Evolutionary conservation across 2,113 vertebrate genomes (phyloP).

Genomic region (Mormyrus lacerda): DNA sequence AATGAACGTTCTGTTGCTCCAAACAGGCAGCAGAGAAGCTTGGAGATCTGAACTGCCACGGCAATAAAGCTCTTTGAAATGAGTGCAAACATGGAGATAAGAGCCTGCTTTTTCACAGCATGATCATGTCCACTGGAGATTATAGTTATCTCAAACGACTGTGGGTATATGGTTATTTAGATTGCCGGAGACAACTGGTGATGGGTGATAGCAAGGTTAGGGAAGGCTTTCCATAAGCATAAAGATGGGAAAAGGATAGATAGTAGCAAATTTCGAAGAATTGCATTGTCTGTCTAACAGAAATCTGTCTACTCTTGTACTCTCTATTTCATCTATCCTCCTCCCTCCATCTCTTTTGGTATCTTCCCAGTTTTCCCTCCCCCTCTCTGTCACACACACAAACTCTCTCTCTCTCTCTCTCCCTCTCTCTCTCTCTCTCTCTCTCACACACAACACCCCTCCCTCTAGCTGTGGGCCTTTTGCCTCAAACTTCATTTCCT

Average conservation of each 20-base stretch:
- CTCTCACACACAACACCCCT: slow-evolving; percentile 10
- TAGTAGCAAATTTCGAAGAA: neutral
- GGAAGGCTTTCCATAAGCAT: neutral
- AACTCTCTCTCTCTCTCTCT: slow-evolving; percentile 22
- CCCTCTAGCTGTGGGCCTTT: slow-evolving; percentile 19
- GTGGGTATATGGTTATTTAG: neutral
- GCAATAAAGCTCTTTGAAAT: neutral
- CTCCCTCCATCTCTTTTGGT: slow-evolving; percentile 21
- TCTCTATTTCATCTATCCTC: neutral
- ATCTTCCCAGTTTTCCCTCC: neutral
- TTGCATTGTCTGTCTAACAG: neutral
- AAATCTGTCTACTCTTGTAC: neutral
- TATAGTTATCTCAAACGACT: neutral
- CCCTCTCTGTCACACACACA: too few relatives aligned
- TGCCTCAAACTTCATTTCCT: slow-evolving; percentile 1
- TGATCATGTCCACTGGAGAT: neutral
- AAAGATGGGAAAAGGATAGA: neutral
- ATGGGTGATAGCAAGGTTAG: neutral
- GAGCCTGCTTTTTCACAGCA: neutral
- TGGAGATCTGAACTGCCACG: neutral
- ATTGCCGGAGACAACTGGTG: neutral
- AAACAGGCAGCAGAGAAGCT: neutral
- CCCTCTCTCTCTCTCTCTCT: slow-evolving; percentile 33
- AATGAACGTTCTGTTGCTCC: neutral
- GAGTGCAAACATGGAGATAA: neutral